These are phyloP conservation scores for Plecturocebus donacophilus DNA, from an alignment of 2,113 vertebrate species.

Conservation along the genomic window DNA sequence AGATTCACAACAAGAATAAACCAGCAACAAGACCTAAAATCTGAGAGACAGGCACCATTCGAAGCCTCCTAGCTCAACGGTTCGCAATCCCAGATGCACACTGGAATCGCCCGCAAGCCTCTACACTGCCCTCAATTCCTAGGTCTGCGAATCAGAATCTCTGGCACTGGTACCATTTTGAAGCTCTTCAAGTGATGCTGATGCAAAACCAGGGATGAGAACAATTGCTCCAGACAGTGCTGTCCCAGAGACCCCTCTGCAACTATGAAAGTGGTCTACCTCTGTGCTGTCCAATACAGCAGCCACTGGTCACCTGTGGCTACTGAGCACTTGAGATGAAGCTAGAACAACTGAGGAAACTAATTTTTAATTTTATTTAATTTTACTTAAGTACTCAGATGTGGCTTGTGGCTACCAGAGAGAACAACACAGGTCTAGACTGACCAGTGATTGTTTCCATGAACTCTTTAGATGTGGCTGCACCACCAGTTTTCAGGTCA, in stretches of 20 bases:
- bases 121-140: not conserved
- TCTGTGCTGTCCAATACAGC: not conserved
- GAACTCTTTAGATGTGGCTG: not conserved
- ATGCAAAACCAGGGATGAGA: not conserved
- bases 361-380: not conserved
- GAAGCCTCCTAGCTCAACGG: not conserved
- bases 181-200: not conserved
- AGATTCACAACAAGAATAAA: not conserved
- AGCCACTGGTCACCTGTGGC: not conserved
- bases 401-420: not conserved
- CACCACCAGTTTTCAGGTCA: not conserved
- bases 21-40: not conserved
- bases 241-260: not conserved
- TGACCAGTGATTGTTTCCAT: not conserved
- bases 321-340: not conserved
- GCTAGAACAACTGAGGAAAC: not conserved
- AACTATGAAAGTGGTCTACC: not conserved
- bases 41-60: not conserved
- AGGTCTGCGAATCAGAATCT: not conserved
- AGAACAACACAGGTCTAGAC: not conserved
- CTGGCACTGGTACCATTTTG: not conserved
- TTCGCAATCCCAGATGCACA: not conserved
- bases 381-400: not conserved
- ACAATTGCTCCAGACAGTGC: not conserved
- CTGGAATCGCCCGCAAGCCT: not conserved